Conservation (phyloP, 2,113 vertebrate genomes). For the Dryoscopus gambensis region DNA sequence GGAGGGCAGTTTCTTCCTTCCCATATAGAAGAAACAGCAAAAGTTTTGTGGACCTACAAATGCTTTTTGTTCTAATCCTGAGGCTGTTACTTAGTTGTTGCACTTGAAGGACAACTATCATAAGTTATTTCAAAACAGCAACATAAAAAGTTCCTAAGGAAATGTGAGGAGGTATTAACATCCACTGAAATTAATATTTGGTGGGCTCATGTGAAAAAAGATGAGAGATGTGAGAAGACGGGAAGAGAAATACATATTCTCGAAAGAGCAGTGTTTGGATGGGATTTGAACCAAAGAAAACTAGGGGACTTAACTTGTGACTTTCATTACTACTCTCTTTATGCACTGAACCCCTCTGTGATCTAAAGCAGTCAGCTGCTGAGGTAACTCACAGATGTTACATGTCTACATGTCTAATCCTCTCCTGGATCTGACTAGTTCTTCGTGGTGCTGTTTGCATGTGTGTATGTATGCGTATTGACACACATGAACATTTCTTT, state of each 20-base stretch:
- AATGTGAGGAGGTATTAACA: neutral
- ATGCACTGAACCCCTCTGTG: neutral
- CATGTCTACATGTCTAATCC: neutral
- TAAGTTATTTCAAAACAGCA: neutral
- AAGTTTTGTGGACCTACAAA: neutral
- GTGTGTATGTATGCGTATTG: neutral
- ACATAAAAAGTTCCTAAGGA: neutral
- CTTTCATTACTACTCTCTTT: neutral
- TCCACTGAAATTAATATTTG: neutral
- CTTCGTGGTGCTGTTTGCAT: neutral
- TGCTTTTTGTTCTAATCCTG: neutral
- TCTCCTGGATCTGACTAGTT: neutral
- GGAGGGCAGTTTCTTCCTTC: neutral
- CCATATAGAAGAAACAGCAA: neutral
- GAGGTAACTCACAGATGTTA: neutral
- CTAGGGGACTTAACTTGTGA: neutral
- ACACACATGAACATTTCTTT: neutral
- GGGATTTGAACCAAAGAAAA: neutral
- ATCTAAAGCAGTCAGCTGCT: neutral
- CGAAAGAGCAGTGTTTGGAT: neutral
- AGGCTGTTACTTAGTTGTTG: neutral
- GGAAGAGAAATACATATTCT: neutral
- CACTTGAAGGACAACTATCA: neutral
- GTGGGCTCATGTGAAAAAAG: neutral
- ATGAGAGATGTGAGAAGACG: neutral